Evolutionary conservation across 2,113 vertebrate species (phyloP), one percentile per base, ranked within the genome.

Genomic region (Suncus etruscus): DNA sequence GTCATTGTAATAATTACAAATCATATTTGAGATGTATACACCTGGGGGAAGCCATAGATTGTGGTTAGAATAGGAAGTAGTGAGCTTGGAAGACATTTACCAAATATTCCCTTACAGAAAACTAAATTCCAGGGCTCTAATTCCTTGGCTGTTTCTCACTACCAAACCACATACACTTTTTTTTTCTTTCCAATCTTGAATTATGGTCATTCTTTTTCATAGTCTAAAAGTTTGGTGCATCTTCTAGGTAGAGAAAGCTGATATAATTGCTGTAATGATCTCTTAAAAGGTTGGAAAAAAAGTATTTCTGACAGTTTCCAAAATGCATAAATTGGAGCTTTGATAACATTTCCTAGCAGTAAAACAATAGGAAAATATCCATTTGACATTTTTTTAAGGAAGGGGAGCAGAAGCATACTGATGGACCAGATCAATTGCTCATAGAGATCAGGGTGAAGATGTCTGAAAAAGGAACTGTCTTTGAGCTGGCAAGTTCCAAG

Each of bases 261-360:
- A 66, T 24, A 47, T 66, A 82, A 72, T 54, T 81, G 27, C 16
- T 48, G 47, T 29, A 72, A 29, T 31, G 32, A 4, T 77, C 32
- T 89, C 63, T 80, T 92, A 77, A 81, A 91, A 70, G 24, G 47
- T 51, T 65, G 50, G 29, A 48, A 27, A 11, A 7, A 58, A 50
- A 76, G 20, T 65, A 81, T 31, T 94, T 88, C 74, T 75, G 80
- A 51, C 15, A n/a, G 11, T 75, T 86, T 86, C 51, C 70, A 63
- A 89, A 73, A 73, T 72, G 31, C 24, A 14, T 27, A 74, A 68
- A 15, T 72, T 22, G 22, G 32, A 66, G 48, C 4, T 74, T 75
- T 18, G 25, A 31, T 63, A 61, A 29, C 0, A 0, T 20, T 50
- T 80, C 11, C 82, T 92, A 29, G 47, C 11, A 82, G 9, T 16